phyloP scores from a whole-genome alignment of 2,888 invertebrate genomes.

The Tetramorium bicarinatum region DNA sequence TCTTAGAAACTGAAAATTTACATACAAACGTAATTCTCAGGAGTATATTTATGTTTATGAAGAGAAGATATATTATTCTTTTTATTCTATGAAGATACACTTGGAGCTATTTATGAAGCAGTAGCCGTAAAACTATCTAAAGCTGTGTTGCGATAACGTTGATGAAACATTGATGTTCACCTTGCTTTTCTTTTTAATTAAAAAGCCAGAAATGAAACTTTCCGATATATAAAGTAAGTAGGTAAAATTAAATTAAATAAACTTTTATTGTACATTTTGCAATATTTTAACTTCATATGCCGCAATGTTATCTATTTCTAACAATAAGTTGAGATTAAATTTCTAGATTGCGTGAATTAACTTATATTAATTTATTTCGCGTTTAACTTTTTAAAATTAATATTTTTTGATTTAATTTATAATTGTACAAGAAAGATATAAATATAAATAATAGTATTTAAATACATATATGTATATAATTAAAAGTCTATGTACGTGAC shows the following conservation, averaged over 20 bases:
- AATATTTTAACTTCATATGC: slow-evolving; percentile 11
- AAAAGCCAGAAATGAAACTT: slow-evolving; percentile 35
- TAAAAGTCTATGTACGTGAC: neutral
- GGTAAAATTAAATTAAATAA: slow-evolving; percentile 15
- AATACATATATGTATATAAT: neutral
- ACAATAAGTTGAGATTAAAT: neutral
- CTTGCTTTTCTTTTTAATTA: slow-evolving; percentile 33
- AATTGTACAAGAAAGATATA: neutral
- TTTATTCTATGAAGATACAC: slow-evolving; percentile 53
- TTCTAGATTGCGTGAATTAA: neutral
- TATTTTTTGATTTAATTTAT: neutral
- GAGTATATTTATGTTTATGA: slow-evolving; percentile 52
- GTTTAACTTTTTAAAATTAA: neutral
- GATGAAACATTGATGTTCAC: slow-evolving; percentile 42
- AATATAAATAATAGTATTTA: neutral
- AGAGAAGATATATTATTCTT: slow-evolving; percentile 65
- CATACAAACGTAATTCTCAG: slow-evolving; percentile 69
- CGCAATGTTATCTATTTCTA: neutral
- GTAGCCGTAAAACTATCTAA: slow-evolving; percentile 40
- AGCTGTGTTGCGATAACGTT: slow-evolving; percentile 25
- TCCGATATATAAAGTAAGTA: slow-evolving; percentile 2
- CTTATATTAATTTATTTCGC: neutral
- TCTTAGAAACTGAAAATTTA: slow-evolving; percentile 70
- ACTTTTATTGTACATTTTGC: neutral
- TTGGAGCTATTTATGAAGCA: slow-evolving; percentile 56